A percentile compares a stretch with the other conserved stretches of the same genome.
These are phyloP conservation scores for Rhabditoides inermis DNA, from an alignment of 2,888 invertebrate genomes.

Conservation along the genomic window DNA sequence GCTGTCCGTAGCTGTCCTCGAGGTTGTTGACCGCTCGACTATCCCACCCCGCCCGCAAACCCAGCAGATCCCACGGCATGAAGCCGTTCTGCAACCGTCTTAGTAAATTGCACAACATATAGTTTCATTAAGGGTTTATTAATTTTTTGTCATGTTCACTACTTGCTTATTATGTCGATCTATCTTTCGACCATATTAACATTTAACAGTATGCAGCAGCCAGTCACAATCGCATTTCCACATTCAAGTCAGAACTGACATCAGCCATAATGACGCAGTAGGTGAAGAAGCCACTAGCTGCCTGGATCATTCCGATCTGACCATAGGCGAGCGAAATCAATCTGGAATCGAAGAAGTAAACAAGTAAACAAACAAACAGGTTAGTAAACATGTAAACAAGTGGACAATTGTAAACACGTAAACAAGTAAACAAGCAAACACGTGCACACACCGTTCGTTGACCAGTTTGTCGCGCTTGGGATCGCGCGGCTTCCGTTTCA, in stretches of 20 bases:
- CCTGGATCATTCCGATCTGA: slow-evolving; percentile 99
- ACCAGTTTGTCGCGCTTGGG: slow-evolving; percentile 65
- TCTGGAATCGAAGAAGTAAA: background rate
- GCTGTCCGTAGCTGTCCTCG: slow-evolving; percentile 93
- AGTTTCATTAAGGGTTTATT: no score
- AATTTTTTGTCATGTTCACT: no score
- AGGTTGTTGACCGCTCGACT: slow-evolving; percentile 94
- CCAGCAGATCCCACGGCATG: slow-evolving; percentile 76
- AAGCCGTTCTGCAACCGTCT: no score
- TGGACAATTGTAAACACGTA: no score
- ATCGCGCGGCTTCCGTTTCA: slow-evolving; percentile 63
- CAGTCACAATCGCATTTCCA: no score
- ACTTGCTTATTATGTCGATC: no score
- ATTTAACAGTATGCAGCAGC: no score
- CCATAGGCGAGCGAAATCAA: slow-evolving; percentile 99
- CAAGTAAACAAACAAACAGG: no score
- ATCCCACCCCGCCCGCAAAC: slow-evolving; percentile 93
- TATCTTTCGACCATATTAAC: no score
- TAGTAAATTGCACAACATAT: no score
- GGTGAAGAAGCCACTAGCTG: slow-evolving; percentile 82
- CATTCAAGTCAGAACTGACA: no score
- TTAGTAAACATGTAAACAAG: background rate
- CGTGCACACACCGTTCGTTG: slow-evolving; percentile 61
- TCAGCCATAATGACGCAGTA: slow-evolving; percentile 99
- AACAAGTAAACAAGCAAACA: background rate